Conservation (phyloP, 2,113 vertebrate genomes). For the Alexandromys fortis region DNA sequence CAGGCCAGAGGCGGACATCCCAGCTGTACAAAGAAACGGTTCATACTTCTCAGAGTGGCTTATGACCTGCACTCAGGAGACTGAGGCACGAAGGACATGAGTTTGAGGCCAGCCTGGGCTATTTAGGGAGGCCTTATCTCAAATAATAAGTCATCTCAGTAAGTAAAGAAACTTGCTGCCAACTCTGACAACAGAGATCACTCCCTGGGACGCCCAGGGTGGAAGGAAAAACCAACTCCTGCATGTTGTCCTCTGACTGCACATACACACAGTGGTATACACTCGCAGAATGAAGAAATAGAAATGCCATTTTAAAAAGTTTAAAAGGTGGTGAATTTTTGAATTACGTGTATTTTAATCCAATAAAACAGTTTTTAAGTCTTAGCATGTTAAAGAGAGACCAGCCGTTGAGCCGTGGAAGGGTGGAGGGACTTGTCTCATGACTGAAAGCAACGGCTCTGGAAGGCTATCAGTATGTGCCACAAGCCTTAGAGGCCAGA, state of each 20-base stretch:
- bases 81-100: neutral
- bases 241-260: too few relatives aligned
- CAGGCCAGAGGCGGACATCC: neutral
- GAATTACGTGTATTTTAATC: neutral
- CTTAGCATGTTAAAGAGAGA: neutral
- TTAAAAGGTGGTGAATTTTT: neutral
- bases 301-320: neutral
- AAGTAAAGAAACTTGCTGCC: neutral
- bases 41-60: neutral
- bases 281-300: neutral
- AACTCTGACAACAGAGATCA: neutral
- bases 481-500: neutral
- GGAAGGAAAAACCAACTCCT: neutral
- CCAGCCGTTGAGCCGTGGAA: too few relatives aligned
- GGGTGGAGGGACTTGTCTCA: neutral
- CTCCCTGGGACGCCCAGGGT: neutral
- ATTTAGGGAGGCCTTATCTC: neutral
- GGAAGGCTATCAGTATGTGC: neutral
- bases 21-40: fast-evolving
- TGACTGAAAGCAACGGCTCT: neutral
- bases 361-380: neutral
- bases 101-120: neutral
- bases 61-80: too few relatives aligned
- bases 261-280: neutral
- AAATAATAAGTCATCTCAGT: neutral